These are phyloP conservation scores for Falco peregrinus DNA, from an alignment of 2,797 vertebrate genomes.

Conservation along the genomic window DNA sequence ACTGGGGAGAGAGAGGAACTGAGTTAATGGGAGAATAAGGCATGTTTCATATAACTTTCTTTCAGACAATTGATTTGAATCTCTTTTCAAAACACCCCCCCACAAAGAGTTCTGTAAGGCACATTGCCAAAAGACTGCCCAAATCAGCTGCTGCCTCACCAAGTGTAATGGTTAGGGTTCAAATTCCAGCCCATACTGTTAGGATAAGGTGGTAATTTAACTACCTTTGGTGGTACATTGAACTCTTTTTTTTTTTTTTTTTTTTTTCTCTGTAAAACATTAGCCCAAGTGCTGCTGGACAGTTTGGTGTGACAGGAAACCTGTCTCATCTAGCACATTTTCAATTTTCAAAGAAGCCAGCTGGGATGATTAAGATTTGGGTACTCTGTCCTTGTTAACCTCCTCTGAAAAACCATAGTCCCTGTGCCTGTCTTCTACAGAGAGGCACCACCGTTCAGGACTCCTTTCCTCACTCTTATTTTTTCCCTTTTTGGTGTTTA, in stretches of 20 bases:
- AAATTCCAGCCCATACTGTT: neutral
- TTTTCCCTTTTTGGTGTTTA: neutral
- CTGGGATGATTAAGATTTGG: neutral
- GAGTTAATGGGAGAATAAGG: neutral
- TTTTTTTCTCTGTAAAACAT: neutral
- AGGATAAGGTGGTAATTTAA: neutral
- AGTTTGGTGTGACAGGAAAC: neutral
- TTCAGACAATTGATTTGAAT: neutral
- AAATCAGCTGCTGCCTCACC: neutral
- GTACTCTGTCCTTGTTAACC: neutral
- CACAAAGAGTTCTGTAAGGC: neutral
- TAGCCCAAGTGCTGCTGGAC: neutral
- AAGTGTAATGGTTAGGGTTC: neutral
- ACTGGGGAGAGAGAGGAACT: neutral
- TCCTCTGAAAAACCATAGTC: neutral
- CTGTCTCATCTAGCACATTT: neutral
- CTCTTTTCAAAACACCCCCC: neutral
- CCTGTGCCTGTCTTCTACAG: neutral
- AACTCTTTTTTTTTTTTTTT: rapidly evolving
- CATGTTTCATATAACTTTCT: neutral
- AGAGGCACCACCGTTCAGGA: neutral
- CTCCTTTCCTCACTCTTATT: neutral
- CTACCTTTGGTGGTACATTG: neutral
- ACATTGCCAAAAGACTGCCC: neutral
- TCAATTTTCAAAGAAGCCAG: neutral